Conservation (phyloP, 2,113 vertebrate genomes). For the Camelus dromedarius region DNA sequence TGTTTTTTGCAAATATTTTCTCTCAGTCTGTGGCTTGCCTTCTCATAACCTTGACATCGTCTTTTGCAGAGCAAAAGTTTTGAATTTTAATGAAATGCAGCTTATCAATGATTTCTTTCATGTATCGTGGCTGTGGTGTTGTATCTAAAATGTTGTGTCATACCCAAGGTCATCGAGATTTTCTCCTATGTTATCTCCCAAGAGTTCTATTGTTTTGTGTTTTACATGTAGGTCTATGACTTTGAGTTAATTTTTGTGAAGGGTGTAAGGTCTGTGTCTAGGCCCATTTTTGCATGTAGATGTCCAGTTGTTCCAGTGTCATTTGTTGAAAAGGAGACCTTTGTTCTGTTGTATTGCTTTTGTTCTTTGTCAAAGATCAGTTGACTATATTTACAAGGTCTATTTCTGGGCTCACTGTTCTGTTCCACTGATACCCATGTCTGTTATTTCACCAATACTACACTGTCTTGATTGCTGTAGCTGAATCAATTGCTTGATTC, state of each 20-base stretch:
- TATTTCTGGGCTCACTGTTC: background rate
- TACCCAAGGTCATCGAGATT: background rate
- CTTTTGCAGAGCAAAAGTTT: background rate
- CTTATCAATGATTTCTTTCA: background rate
- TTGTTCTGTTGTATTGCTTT: background rate
- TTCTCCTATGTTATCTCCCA: background rate
- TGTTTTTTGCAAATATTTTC: background rate
- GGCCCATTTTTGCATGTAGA: background rate
- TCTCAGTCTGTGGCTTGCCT: background rate
- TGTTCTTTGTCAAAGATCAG: background rate
- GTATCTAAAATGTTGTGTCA: background rate
- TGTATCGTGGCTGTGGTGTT: background rate
- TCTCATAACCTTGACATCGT: background rate
- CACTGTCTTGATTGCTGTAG: background rate
- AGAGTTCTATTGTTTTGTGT: background rate
- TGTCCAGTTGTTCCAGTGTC: background rate
- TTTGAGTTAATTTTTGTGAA: background rate
- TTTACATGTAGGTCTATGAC: background rate
- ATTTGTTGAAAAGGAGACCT: background rate
- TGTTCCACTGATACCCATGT: too few species aligned
- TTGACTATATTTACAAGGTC: background rate
- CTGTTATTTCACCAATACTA: background rate
- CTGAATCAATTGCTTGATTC: too few species aligned
- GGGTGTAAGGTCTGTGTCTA: background rate
- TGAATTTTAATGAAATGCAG: background rate